Conservation (phyloP, 2,797 vertebrate species). For the Eupleurogrammus muticus region DNA sequence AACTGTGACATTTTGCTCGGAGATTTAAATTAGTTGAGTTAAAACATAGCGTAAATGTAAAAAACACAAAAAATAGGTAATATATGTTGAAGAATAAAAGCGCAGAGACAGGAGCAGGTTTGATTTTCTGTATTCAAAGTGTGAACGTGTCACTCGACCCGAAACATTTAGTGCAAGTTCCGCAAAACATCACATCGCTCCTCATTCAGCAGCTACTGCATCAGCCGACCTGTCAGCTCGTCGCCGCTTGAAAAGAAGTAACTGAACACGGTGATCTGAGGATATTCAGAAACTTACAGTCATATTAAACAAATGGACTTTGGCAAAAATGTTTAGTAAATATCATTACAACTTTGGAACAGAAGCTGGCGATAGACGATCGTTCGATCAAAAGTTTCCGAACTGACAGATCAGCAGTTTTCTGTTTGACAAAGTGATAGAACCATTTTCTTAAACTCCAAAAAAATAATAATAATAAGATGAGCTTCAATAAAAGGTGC, state of each 20-base stretch:
- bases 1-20: too few species aligned
- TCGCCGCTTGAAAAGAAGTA: conserved; percentile 9
- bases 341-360: neutral
- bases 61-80: too few species aligned
- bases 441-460: neutral
- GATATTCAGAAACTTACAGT: neutral
- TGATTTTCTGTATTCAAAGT: conserved; percentile 52
- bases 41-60: too few species aligned
- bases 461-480: neutral
- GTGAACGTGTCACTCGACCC: conserved; percentile 31
- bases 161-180: conserved; percentile 66
- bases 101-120: conserved; percentile 13
- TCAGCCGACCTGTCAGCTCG: neutral
- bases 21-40: too few species aligned
- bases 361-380: neutral
- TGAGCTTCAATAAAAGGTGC: conserved; percentile 32
- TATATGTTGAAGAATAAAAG: conserved; percentile 4
- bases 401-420: neutral
- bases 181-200: conserved; percentile 57
- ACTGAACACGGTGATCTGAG: conserved; percentile 1
- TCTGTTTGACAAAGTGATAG: neutral
- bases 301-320: neutral
- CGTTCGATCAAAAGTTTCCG: neutral
- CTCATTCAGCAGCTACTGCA: conserved; percentile 42
- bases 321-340: conserved; percentile 28